Evolutionary conservation across 1,140 invertebrate species (phyloP).

Genomic region (Choristoneura fumiferana): DNA sequence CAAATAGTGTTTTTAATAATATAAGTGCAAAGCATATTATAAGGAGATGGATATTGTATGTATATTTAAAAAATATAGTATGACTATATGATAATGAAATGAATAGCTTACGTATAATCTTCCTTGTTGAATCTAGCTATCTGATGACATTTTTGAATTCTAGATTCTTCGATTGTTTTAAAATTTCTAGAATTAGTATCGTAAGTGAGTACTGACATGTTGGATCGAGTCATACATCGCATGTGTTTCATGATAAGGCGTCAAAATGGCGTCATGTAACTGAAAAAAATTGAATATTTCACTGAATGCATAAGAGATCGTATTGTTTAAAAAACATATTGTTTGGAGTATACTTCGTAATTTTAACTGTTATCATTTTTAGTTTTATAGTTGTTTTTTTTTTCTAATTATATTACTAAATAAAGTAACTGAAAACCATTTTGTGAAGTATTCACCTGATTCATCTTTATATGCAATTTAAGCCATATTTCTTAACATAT

Average conservation of each 20-base stretch:
- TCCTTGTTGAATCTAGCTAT: constrained; percentile 9
- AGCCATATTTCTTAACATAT: background rate
- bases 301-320: background rate
- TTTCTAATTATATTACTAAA: too few relatives aligned
- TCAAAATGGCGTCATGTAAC: background rate
- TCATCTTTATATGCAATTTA: background rate
- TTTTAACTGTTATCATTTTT: too few relatives aligned
- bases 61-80: constrained; percentile 20
- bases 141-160: constrained; percentile 7
- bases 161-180: constrained; percentile 10
- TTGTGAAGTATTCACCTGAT: background rate
- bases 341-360: too few relatives aligned
- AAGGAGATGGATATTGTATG: constrained; percentile 18
- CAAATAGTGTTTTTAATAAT: background rate
- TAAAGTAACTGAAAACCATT: background rate
- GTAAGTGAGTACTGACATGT: constrained; percentile 6
- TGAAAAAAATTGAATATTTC: background rate
- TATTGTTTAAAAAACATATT: too few relatives aligned
- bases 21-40: constrained; percentile 15
- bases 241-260: background rate
- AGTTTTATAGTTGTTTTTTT: too few relatives aligned
- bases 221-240: background rate
- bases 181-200: constrained; percentile 8
- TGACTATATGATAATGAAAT: constrained; percentile 11
- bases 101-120: constrained; percentile 11